Evolutionary conservation across 2,797 vertebrate genomes (phyloP), one percentile per base, ranked within the genome.

Genomic region (Enteromius fasciolatus): DNA sequence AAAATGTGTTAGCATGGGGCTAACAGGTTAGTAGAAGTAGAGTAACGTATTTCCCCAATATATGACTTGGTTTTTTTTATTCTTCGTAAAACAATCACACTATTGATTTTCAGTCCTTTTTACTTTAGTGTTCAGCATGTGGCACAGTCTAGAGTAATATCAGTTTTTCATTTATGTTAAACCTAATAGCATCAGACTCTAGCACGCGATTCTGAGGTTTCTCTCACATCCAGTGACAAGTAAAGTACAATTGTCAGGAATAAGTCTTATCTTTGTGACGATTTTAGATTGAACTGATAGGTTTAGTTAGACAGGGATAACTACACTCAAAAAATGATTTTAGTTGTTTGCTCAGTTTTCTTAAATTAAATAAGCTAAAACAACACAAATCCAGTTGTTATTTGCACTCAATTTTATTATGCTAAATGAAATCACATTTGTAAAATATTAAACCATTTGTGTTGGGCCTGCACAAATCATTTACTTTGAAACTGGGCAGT

Each of bases 191-290:
- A n/a, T 67, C 25, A 36, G 23, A 48, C 44, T 54, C 57, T 61
- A 72, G 44, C 7, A 12, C n/a, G n/a, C 9, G 46, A 54, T 46
- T 69, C 18, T 12, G 44, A 9, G 72, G 57, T 41, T 72, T 66
- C 74, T 81, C 48, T 41, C 15, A 64, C 79, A 50, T 64, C 46
- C 20, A n/a, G 48, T 76, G 50, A 41, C 69, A 66, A 70, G 81
- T 69, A 41, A 66, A 70, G 81, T 69, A 41, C 79, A 82, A 76
- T 15, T 12, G 73, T 81, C 81, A 67, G 48, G 59, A 64, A 67
- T 39, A 17, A 87, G 87, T 74, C 79, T 87, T 82, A 88, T 88
- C 87, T 87, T 10, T 23, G 86, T 85, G 91, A 92, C 85, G 86
- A 81, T 85, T 83, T 76, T 68, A 28, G 73, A 79, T 85, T 82